Base-by-base conservation (phyloP, 2,113 vertebrate species). In the Neopipo cinnamomea region DNA sequence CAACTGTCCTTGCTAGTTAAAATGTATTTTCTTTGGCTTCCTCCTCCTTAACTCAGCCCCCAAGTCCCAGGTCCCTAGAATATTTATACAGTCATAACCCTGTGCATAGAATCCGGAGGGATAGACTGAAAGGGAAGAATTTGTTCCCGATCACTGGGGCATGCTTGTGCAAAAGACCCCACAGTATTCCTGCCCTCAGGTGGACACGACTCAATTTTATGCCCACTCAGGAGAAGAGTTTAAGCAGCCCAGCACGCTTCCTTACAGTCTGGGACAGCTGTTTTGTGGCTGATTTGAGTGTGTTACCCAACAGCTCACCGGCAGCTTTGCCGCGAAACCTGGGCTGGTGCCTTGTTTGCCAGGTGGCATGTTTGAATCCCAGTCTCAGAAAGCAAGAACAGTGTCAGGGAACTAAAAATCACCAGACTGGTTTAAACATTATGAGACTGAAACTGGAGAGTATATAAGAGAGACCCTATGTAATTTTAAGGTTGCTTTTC, bases 11-110 rank as follows among this genome's bases (percentile, higher is more conserved):
- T 96, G 71, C 74, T 94, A 92, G 82, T 84, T 90, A 95, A 90
- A 93, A 96, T 95, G 82, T 94, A 90, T 96, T 95, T 95, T 92
- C 82, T 84, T 95, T 92, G 72, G 75, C 59, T 94, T 93, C 39
- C 31, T 85, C 27, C 59, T 75, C 46, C 33, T 85, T 86, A 88
- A 85, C 39, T 88, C 79, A 88, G 47, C 72, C 50, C n/a, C 50
- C 20, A 94, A 93, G 52, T 93, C 90, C 88, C 95, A 91, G n/a
- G 72, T 93, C 86, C 83, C 89, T 93, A 61, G 85, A 92, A 95
- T 92, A 93, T 95, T 95, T 96, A 93, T 91, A 91, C 59, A 86
- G 88, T 90, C 87, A 88, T 95, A 89, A 89, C 85, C 53, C 88
- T 55, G 47, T 85, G 52, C 63, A 62, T 77, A 73, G 86, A 88